phyloP scores from a whole-genome alignment of 2,797 vertebrate species.

The Pipistrellus pipistrellus region DNA sequence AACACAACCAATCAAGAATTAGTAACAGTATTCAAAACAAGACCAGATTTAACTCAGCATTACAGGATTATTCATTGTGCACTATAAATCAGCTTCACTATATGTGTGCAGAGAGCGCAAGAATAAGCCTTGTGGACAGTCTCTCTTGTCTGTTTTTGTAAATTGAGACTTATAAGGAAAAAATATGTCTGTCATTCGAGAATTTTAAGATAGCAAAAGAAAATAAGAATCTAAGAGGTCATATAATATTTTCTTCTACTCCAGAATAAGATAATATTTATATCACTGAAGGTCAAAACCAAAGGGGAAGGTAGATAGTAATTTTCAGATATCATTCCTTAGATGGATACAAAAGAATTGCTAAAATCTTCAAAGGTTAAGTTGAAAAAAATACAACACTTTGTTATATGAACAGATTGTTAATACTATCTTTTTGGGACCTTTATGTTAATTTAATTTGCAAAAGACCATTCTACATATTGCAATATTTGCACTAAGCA shows the following conservation, averaged over 20 bases:
- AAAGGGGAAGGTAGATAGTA: neutral
- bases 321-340: neutral
- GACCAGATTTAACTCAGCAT: neutral
- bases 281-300: neutral
- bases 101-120: neutral
- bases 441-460: slow-evolving; percentile 19
- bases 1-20: neutral
- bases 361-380: slow-evolving; percentile 39
- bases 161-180: neutral
- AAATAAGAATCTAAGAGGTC: neutral
- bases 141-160: slow-evolving; percentile 6
- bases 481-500: neutral
- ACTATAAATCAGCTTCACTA: neutral
- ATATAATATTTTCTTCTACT: slow-evolving; percentile 17
- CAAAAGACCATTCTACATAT: neutral
- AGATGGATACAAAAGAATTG: neutral
- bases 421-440: slow-evolving; percentile 17
- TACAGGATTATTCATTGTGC: neutral
- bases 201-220: neutral
- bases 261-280: slow-evolving; percentile 38
- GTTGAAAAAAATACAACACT: neutral
- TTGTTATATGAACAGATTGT: neutral
- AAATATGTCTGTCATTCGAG: neutral
- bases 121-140: neutral
- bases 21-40: neutral